Percentiles rank a stretch among this genome's conserved stretches.
phyloP scores from a whole-genome alignment of 2,888 invertebrate genomes.

The Polydesmus complanatus region DNA sequence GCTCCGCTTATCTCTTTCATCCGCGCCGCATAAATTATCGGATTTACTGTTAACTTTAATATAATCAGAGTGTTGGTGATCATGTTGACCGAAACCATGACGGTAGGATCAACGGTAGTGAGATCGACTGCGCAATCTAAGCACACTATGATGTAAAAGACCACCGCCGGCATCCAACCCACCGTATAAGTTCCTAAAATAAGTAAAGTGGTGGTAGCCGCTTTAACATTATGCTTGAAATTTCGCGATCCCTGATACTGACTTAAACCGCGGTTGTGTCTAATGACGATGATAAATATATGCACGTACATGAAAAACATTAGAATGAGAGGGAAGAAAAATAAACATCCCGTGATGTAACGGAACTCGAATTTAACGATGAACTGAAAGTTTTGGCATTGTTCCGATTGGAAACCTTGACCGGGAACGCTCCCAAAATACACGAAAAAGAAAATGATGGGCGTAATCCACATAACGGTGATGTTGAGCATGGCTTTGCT shows the following conservation, averaged over 20 bases:
- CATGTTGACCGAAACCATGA: slow-evolving; percentile 20
- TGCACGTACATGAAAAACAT: slow-evolving; percentile 47
- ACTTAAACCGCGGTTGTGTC: slow-evolving; percentile 33
- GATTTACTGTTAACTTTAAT: slow-evolving; percentile 47
- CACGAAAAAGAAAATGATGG: slow-evolving; percentile 37
- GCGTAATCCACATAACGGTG: slow-evolving; percentile 43
- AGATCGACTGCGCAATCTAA: slow-evolving; percentile 33
- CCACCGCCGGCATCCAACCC: slow-evolving; percentile 48
- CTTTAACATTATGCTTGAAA: slow-evolving; percentile 34
- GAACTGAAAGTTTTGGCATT: slow-evolving; percentile 27
- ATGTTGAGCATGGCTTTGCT: slow-evolving; percentile 39
- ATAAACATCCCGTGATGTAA: slow-evolving; percentile 38
- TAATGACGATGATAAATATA: slow-evolving; percentile 43
- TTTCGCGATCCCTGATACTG: slow-evolving; percentile 23
- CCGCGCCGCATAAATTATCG: slow-evolving; percentile 50
- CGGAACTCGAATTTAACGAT: slow-evolving; percentile 36
- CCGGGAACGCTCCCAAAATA: slow-evolving; percentile 39
- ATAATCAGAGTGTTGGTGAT: slow-evolving; percentile 43
- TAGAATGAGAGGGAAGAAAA: slow-evolving; percentile 43
- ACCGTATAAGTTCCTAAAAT: slow-evolving; percentile 45
- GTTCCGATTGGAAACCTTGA: slow-evolving; percentile 33
- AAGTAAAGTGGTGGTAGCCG: slow-evolving; percentile 46
- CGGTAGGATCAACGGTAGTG: slow-evolving; percentile 19
- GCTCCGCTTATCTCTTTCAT: slow-evolving; percentile 46
- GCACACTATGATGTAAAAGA: slow-evolving; percentile 44